A percentile compares a stretch with the other conserved stretches of the same genome.
phyloP scores from a whole-genome alignment of 2,797 vertebrate species.

The Parauchenoglanis punctatus region DNA sequence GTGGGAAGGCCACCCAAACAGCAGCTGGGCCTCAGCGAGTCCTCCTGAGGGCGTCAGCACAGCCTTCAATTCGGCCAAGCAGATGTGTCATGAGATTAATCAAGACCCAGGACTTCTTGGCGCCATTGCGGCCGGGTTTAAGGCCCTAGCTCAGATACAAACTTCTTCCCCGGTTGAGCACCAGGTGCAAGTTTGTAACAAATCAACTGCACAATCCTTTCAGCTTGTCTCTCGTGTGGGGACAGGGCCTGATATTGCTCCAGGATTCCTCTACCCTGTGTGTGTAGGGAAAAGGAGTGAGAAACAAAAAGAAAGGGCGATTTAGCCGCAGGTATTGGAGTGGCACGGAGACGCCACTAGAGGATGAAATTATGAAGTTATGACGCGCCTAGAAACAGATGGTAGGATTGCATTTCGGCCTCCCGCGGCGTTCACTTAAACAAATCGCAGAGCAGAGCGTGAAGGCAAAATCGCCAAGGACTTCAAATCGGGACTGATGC shows the following conservation, averaged over 20 bases:
- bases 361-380: constrained; percentile 45
- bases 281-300: constrained; percentile 15
- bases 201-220: constrained; percentile 49
- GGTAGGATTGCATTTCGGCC: constrained; percentile 41
- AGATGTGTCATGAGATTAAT: constrained; percentile 53
- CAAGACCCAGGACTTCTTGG: constrained; percentile 29
- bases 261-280: constrained; percentile 12
- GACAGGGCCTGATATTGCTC: constrained; percentile 28
- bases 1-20: constrained; percentile 49
- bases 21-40: constrained; percentile 47
- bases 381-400: constrained; percentile 42
- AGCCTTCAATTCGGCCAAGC: constrained; percentile 47
- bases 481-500: constrained; percentile 29
- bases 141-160: constrained; percentile 36
- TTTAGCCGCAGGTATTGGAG: constrained; percentile 43
- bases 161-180: constrained; percentile 19
- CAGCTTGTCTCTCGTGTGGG: constrained; percentile 38
- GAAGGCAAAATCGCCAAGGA: constrained; percentile 46
- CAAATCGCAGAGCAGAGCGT: constrained; percentile 45
- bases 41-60: constrained; percentile 27
- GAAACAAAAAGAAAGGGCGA: constrained; percentile 28
- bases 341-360: constrained; percentile 30
- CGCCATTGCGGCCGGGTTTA: constrained; percentile 34
- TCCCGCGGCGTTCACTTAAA: constrained; percentile 36
- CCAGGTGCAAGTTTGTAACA: constrained; percentile 54